Base-by-base conservation (phyloP, 2,113 vertebrate genomes). In the Caranx ignobilis region DNA sequence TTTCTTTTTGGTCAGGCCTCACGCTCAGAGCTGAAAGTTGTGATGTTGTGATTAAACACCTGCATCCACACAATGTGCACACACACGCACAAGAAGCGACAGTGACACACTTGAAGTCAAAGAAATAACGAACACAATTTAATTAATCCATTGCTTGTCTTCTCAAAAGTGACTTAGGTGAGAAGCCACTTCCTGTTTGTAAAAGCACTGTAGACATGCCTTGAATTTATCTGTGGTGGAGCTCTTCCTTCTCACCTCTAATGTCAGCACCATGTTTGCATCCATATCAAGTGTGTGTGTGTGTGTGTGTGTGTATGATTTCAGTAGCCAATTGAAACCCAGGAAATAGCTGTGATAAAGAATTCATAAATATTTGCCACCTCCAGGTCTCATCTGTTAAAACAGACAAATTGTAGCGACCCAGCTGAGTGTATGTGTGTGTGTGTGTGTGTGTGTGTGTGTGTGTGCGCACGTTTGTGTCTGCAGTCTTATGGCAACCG, bases 171-270 rank as follows among this genome's bases (percentile, higher is more conserved):
- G 39, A 31, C 37, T 47, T 13, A 47, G 16, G 48, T 16, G 13
- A 8, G 60, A 54, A 65, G 1, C 35, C 19, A 34, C 61, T 83
- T 73, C 62, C 62, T 77, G 68, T 47, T 67, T 31, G 26, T 26
- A 26, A 26, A 26, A 26, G 26, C 26, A 26, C 19, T 19, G 9
- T 26, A 11, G 32, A 6, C 66, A 41, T 4, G 7, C 19, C 21
- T 12, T 3, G 19, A 68, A 50, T 41, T 41, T 13, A 39, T 1
- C 16, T 56, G 52, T 37, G 41, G 41, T 19, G 41, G 35, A 7
- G 16, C 18, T 55, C 54, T 43, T n/a, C 10, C 13, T 18, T 35
- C 52, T 57, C 18, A 11, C 48, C 3, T 65, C 26, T 21, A 15
- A 11, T 34, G 12, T 9, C 11, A 32, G 16, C 39, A 6, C 12